phyloP scores from a whole-genome alignment of 1,140 invertebrate species.

The Wiebesia pumilae region DNA sequence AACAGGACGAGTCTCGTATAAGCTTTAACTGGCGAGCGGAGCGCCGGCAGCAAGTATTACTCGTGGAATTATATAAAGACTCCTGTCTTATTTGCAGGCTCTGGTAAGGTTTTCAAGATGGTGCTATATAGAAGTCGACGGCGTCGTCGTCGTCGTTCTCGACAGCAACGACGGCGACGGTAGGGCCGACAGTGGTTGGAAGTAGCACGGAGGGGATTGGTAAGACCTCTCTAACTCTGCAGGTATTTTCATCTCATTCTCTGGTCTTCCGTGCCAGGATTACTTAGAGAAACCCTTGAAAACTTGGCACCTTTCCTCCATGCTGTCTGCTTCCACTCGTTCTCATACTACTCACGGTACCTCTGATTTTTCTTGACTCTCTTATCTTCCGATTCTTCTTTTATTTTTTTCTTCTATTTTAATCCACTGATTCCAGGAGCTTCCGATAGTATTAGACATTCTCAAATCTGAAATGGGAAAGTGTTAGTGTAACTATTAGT shows the following conservation, averaged over 20 bases:
- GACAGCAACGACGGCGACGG: not conserved
- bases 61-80: conserved; percentile 73
- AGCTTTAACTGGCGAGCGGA: conserved; percentile 57
- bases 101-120: conserved; percentile 54
- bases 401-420: conserved; percentile 7
- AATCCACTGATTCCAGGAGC: not conserved
- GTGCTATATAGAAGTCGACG: not conserved
- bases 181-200: conserved; percentile 31
- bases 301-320: conserved; percentile 67
- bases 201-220: conserved; percentile 52
- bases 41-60: conserved; percentile 63
- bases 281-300: conserved; percentile 69
- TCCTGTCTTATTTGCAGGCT: conserved; percentile 69
- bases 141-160: not conserved
- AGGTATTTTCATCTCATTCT: conserved; percentile 75
- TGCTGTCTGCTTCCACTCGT: conserved; percentile 44
- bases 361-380: conserved; percentile 55
- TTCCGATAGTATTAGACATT: not conserved
- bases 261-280: conserved; percentile 68
- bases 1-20: conserved; percentile 58
- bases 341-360: conserved; percentile 10
- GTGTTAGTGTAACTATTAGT: not conserved
- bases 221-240: conserved; percentile 73
- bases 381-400: conserved; percentile 55
- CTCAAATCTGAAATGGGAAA: not conserved